A percentile compares a stretch with the other conserved stretches of the same genome.
Conservation (phyloP, 2,888 invertebrate species). For the Agrotis clavis region DNA sequence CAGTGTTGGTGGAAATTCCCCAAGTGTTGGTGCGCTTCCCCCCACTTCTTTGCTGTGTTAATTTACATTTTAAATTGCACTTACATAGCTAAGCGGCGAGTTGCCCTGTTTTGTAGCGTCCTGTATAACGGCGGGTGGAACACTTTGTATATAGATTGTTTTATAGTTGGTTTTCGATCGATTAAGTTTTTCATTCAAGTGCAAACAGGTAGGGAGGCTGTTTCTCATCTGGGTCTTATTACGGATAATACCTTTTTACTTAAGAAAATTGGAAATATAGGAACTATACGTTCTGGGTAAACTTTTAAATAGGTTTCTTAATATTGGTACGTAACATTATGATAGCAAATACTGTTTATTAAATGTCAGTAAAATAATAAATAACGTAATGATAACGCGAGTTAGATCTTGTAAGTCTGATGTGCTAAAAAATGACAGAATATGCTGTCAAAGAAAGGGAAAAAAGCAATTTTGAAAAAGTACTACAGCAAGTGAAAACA, state of each 20-base stretch:
- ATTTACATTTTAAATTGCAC: constrained; percentile 92
- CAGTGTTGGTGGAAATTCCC: constrained; percentile 82
- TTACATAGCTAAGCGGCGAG: constrained; percentile 89
- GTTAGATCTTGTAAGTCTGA: too few relatives aligned
- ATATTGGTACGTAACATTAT: too few relatives aligned
- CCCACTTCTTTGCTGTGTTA: constrained; percentile 90
- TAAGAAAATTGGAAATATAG: constrained; percentile 8
- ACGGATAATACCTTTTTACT: background rate
- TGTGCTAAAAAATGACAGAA: too few relatives aligned
- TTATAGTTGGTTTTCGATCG: constrained; percentile 56
- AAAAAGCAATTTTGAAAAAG: too few relatives aligned
- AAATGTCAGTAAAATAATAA: too few relatives aligned
- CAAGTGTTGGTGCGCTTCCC: constrained; percentile 79
- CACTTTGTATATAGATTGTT: constrained; percentile 60
- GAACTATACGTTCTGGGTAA: too few relatives aligned
- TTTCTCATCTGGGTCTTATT: background rate
- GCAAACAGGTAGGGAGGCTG: constrained; percentile 35
- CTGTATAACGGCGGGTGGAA: constrained; percentile 69
- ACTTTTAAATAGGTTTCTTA: too few relatives aligned
- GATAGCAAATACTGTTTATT: too few relatives aligned
- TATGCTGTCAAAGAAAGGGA: too few relatives aligned
- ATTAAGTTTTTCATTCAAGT: constrained; percentile 58
- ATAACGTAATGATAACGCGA: too few relatives aligned
- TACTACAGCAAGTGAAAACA: too few relatives aligned
- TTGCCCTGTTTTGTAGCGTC: constrained; percentile 86